Evolutionary conservation across 2,113 vertebrate species (phyloP).

Genomic region (Sinosuthora webbiana): DNA sequence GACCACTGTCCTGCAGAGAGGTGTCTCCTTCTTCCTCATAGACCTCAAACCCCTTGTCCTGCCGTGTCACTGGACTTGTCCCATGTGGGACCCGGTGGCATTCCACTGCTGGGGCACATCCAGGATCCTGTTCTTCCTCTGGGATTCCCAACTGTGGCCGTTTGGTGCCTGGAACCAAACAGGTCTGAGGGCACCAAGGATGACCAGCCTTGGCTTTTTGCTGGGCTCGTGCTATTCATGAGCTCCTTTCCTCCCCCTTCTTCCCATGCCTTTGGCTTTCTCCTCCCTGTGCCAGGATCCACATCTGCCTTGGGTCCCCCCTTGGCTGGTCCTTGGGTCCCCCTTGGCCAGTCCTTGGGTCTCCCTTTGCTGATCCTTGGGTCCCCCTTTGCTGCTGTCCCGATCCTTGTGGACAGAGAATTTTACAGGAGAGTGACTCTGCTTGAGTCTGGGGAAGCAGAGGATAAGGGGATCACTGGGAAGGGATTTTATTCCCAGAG

Average conservation of each 20-base stretch:
- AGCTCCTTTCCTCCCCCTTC: neutral
- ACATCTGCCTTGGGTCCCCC: neutral
- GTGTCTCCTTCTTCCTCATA: neutral
- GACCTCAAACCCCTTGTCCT: neutral
- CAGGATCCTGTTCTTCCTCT: neutral
- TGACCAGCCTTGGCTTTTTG: neutral
- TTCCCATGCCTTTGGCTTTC: neutral
- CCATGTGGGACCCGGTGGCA: neutral
- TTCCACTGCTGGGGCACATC: neutral
- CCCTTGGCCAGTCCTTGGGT: neutral
- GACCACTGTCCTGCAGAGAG: neutral
- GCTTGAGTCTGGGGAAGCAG: neutral
- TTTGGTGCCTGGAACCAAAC: neutral
- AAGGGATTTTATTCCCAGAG: neutral
- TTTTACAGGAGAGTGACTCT: rapidly evolving
- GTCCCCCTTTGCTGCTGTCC: neutral
- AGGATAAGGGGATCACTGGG: rapidly evolving
- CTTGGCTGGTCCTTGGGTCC: too few relatives aligned
- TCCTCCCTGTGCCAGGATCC: neutral
- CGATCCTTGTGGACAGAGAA: neutral
- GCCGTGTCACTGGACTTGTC: rapidly evolving
- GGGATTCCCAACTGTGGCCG: rapidly evolving
- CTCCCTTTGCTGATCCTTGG: too few relatives aligned
- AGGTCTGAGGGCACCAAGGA: neutral
- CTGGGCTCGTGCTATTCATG: neutral